Conservation (phyloP, 2,113 vertebrate genomes). For the Accipiter cooperii region DNA sequence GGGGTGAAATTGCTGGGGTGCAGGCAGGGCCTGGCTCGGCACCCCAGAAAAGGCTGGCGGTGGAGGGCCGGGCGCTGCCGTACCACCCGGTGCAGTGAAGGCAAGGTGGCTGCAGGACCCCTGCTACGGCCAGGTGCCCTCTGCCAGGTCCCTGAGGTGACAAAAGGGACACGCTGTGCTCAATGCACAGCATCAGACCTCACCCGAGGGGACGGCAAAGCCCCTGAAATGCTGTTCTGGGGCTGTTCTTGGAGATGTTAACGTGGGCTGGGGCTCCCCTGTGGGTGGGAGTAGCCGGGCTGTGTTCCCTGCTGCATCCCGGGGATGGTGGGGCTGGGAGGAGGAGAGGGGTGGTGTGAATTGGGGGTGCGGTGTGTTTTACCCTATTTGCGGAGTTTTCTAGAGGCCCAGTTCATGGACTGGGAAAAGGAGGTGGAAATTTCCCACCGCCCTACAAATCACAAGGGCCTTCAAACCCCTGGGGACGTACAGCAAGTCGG, state of each 20-base stretch:
- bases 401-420: background rate
- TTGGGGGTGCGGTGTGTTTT: background rate
- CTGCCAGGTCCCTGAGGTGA: background rate
- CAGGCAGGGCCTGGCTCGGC: background rate
- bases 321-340: rapidly evolving
- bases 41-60: background rate
- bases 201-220: background rate
- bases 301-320: background rate
- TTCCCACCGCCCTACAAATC: background rate
- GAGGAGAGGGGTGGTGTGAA: background rate
- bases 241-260: background rate
- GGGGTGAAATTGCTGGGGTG: background rate
- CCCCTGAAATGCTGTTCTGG: rapidly evolving
- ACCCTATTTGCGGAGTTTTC: background rate
- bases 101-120: background rate
- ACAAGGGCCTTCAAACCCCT: background rate
- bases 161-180: background rate
- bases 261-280: rapidly evolving
- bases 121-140: background rate
- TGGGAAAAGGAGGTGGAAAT: background rate
- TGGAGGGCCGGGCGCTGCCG: rapidly evolving
- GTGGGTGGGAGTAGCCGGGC: rapidly evolving
- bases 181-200: background rate
- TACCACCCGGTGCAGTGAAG: rapidly evolving
- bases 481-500: rapidly evolving